Evolutionary conservation across 2,888 invertebrate species (phyloP).

Genomic region (Hydriomena furcata): DNA sequence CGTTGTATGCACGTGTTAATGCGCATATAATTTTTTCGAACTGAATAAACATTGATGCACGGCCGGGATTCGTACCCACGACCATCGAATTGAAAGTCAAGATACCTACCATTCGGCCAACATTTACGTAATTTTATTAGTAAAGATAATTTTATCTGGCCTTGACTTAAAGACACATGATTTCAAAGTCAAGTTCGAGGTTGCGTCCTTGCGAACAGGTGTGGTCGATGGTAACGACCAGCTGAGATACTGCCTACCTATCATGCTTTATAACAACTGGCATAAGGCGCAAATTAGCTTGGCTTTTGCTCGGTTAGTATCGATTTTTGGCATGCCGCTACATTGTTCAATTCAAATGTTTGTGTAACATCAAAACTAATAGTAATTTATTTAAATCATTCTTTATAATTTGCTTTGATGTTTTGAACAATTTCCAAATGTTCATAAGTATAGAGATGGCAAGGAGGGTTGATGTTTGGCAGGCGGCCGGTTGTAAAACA

Average conservation of each 20-base stretch:
- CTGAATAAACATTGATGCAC: too few species aligned
- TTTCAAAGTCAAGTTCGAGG: constrained; percentile 33
- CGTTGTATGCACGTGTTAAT: too few species aligned
- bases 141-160: constrained; percentile 21
- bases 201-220: constrained; percentile 27
- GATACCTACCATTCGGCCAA: constrained; percentile 5
- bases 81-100: too few species aligned
- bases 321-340: constrained; percentile 21
- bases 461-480: too few species aligned
- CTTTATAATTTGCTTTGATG: constrained; percentile 13
- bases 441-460: too few species aligned
- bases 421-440: neutral
- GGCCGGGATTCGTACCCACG: too few species aligned
- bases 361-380: constrained; percentile 17
- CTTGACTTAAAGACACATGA: constrained; percentile 21
- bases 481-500: too few species aligned
- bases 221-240: constrained; percentile 14
- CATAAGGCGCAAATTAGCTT: neutral
- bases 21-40: too few species aligned
- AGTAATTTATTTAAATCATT: constrained; percentile 14
- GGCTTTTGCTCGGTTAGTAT: neutral
- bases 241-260: constrained; percentile 7
- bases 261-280: constrained; percentile 2
- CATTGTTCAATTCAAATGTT: constrained; percentile 20
- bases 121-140: constrained; percentile 21